These are phyloP conservation scores for Aplochiton taeniatus DNA, from an alignment of 2,797 vertebrate species.

Conservation along the genomic window DNA sequence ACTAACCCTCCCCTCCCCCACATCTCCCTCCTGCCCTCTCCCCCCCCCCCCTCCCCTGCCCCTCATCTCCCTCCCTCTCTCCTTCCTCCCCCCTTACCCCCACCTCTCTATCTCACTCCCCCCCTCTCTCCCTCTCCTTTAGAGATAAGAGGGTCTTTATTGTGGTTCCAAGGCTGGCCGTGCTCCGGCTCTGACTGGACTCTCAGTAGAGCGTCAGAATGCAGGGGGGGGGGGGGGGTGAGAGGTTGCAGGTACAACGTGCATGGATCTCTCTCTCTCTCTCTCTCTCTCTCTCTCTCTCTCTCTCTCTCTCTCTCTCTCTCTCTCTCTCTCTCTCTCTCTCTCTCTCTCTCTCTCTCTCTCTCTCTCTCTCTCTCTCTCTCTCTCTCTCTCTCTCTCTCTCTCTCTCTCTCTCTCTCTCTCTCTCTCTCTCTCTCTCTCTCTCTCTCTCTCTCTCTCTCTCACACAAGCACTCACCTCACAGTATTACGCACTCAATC, in stretches of 20 bases:
- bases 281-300: slow-evolving; percentile 10
- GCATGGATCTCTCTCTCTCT: slow-evolving; percentile 33
- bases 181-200: background rate
- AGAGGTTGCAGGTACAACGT: background rate
- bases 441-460: background rate
- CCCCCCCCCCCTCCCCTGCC: too few relatives aligned
- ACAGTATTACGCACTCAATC: too few relatives aligned
- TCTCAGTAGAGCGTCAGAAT: background rate
- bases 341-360: slow-evolving; percentile 30
- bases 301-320: slow-evolving; percentile 8
- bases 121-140: background rate
- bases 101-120: slow-evolving; percentile 14
- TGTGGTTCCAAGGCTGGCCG: slow-evolving; percentile 12
- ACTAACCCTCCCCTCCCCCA: background rate
- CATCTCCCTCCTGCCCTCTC: slow-evolving; percentile 15
- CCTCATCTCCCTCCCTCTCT: slow-evolving; percentile 1
- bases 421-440: background rate
- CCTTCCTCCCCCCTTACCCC: slow-evolving; percentile 24
- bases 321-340: background rate
- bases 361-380: background rate
- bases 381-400: background rate
- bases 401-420: background rate
- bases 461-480: background rate
- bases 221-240: slow-evolving; percentile 11
- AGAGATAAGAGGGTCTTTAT: slow-evolving; percentile 13